Conservation (phyloP, 2,797 vertebrate species). For the Karalla daura region DNA sequence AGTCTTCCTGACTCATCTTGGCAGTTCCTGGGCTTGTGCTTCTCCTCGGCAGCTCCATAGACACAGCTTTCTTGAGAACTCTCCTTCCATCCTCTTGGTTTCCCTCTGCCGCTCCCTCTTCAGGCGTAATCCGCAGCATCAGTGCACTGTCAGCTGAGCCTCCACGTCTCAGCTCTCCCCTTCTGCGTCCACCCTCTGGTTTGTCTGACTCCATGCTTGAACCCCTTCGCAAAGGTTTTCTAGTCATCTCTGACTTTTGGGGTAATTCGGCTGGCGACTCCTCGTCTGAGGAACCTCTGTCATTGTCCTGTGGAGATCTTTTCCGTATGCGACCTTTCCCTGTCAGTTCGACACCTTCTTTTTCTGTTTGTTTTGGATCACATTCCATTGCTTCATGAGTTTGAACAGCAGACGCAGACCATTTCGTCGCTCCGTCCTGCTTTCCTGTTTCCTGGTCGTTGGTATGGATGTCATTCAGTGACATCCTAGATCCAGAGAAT, state of each 20-base stretch:
- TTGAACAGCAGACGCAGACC: slow-evolving; percentile 58
- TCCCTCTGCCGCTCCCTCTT: slow-evolving; percentile 78
- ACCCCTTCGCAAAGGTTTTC: slow-evolving; percentile 87
- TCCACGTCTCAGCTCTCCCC: slow-evolving; percentile 91
- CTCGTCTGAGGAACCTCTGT: slow-evolving; percentile 85
- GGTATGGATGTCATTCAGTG: slow-evolving; percentile 92
- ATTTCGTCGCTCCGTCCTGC: slow-evolving; percentile 69
- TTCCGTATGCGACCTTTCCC: slow-evolving; percentile 78
- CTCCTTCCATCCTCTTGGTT: slow-evolving; percentile 77
- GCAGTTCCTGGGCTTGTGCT: slow-evolving; percentile 88
- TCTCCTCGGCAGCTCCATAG: slow-evolving; percentile 86
- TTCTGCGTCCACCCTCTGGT: slow-evolving; percentile 72
- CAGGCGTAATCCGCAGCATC: slow-evolving; percentile 82
- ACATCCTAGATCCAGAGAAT: slow-evolving; percentile 93
- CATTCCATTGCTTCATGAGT: slow-evolving; percentile 74
- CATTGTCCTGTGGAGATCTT: slow-evolving; percentile 78
- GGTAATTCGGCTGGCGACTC: slow-evolving; percentile 79
- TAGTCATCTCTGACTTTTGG: slow-evolving; percentile 78
- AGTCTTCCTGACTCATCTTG: slow-evolving; percentile 91
- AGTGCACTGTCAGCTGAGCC: slow-evolving; percentile 95
- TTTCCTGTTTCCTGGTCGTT: slow-evolving; percentile 85
- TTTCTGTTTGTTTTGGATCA: slow-evolving; percentile 57
- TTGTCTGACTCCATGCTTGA: slow-evolving; percentile 91
- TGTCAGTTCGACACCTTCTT: slow-evolving; percentile 66
- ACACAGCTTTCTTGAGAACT: slow-evolving; percentile 90